phyloP scores from a whole-genome alignment of 2,888 invertebrate genomes.

The Brenthis hecate region DNA sequence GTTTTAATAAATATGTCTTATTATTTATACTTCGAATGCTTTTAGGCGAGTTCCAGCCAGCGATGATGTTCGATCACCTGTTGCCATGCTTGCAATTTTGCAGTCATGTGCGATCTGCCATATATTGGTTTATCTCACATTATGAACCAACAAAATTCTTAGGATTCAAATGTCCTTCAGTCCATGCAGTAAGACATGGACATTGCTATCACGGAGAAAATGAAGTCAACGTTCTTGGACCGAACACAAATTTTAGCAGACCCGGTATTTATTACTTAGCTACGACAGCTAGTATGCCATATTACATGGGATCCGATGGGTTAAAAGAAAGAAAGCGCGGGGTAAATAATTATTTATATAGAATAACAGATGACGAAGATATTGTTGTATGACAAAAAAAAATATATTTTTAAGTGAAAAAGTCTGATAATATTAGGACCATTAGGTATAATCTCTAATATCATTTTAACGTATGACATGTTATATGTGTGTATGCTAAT shows the following conservation, averaged over 20 bases:
- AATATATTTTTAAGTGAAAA: background rate
- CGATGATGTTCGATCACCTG: slow-evolving; percentile 58
- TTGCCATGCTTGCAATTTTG: slow-evolving; percentile 69
- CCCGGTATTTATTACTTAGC: slow-evolving; percentile 69
- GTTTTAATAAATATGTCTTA: no score
- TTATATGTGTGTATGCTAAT: no score
- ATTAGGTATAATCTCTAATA: background rate
- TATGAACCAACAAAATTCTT: slow-evolving; percentile 59
- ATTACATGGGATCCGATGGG: slow-evolving; percentile 58
- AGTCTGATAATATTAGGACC: background rate
- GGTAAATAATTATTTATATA: slow-evolving; percentile 57
- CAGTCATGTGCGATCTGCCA: slow-evolving; percentile 65
- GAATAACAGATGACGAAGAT: slow-evolving; percentile 60
- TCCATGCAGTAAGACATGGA: slow-evolving; percentile 57
- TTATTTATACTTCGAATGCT: slow-evolving; percentile 13
- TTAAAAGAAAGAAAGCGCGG: slow-evolving; percentile 53
- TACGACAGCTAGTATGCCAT: slow-evolving; percentile 56
- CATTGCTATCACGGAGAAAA: slow-evolving; percentile 55
- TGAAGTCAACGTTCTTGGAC: slow-evolving; percentile 59
- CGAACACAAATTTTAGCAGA: slow-evolving; percentile 62
- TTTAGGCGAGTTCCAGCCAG: slow-evolving; percentile 69
- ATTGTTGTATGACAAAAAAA: slow-evolving; percentile 54
- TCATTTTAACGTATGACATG: no score
- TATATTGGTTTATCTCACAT: slow-evolving; percentile 60
- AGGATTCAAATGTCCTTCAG: slow-evolving; percentile 59